Base-by-base conservation (phyloP, 2,888 invertebrate species). In the Orthonychiurus folsomi region DNA sequence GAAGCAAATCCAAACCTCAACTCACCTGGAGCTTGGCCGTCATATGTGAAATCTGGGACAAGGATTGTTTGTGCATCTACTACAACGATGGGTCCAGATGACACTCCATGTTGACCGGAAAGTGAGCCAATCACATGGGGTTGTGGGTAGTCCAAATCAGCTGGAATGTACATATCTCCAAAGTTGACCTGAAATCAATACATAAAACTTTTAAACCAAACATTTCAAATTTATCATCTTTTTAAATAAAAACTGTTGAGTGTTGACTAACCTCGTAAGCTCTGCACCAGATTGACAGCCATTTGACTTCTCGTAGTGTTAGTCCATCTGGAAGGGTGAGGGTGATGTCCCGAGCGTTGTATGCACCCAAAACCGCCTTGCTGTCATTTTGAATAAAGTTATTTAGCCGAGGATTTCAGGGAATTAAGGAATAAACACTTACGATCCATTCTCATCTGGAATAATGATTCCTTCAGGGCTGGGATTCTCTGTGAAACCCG, bases 21-120 rank as follows among this genome's bases (percentile, higher is more conserved):
- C 78, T 79, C 76, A 92, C 92, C 92, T 76, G 93, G 93, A 56
- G 93, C 93, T 78, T 88, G 88, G 65, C 93, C 93, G 75, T 94
- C 93, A 76, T 92, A 93, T 18, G 87, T 89, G 78, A 94, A 89
- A 79, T 88, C 87, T 23, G 93, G 92, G 73, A 94, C 83, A 71
- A 93, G 82, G 72, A 93, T 82, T 21, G 93, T 93, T 80, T 93
- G 93, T 23, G 93, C 91, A 78, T 94, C 93, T 54, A 93, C 92
- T 67, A 93, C 84, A 54, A 93, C 89, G 70, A 94, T 84, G 68
- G 86, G 86, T 75, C 92, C 93, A 0, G 93, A 93, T 48, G 85
- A 81, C 1, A 93, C 88, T 25, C 84, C 87, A 77, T 93, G 93
- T 60, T 90, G 87, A 18, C 75, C 73, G 62, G 82, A 82, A 68